phyloP scores from a whole-genome alignment of 2,113 vertebrate genomes.

The Eolophus roseicapilla region DNA sequence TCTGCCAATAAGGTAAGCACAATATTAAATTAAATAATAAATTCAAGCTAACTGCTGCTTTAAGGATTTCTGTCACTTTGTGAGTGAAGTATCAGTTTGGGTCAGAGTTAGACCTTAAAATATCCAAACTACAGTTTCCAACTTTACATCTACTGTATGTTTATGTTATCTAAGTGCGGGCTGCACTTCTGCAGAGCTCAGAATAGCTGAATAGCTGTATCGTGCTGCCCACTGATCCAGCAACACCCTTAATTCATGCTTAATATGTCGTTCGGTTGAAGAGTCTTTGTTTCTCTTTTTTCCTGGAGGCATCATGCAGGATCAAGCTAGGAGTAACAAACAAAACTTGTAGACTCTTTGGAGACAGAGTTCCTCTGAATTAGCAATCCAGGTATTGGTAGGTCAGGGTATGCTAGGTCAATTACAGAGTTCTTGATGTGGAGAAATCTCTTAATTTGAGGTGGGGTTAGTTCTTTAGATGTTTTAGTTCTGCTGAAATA shows the following conservation, averaged over 20 bases:
- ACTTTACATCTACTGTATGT: neutral
- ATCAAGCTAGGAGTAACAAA: neutral
- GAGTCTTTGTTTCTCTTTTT: neutral
- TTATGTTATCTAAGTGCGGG: neutral
- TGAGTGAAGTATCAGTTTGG: conserved; percentile 12
- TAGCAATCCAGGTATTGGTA: neutral
- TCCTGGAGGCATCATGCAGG: neutral
- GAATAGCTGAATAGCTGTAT: neutral
- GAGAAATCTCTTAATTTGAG: neutral
- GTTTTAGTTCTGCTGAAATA: neutral
- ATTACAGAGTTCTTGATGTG: neutral
- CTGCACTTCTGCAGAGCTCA: neutral
- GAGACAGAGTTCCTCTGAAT: neutral
- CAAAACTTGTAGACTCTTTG: neutral
- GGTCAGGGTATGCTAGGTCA: neutral
- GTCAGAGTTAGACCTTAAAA: neutral
- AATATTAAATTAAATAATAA: neutral
- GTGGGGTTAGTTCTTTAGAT: neutral
- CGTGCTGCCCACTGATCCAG: neutral
- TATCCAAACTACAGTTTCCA: neutral
- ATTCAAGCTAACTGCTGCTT: conserved; percentile 19
- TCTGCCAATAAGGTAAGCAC: conserved; percentile 81
- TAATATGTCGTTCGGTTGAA: neutral
- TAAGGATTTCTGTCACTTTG: neutral
- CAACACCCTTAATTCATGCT: neutral